Conservation (phyloP, 2,113 vertebrate genomes). For the Trichechus manatus region DNA sequence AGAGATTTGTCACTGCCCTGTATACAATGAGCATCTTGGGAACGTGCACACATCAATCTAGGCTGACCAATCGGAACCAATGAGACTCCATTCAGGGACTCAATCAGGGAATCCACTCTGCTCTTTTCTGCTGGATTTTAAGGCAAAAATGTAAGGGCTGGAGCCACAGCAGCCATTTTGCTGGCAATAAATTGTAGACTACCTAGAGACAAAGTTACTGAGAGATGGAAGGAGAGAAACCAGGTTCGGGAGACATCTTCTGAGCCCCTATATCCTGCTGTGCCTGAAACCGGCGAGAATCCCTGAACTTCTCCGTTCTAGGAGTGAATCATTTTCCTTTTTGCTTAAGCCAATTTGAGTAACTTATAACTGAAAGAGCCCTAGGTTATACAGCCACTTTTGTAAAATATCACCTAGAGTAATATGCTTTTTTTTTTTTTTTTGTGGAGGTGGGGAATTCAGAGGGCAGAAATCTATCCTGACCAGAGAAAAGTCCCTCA, state of each 20-base stretch:
- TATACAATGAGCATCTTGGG: not conserved
- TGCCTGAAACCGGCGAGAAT: not conserved
- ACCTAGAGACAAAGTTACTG: not conserved
- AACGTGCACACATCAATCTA: not conserved
- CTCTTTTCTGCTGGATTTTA: not conserved
- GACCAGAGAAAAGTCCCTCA: not conserved
- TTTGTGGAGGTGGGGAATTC: not conserved
- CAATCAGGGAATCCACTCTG: not conserved
- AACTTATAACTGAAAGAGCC: not conserved
- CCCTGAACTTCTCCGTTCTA: not conserved
- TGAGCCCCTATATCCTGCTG: not conserved
- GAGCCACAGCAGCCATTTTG: not conserved
- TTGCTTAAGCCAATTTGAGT: not conserved
- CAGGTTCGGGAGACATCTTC: not conserved
- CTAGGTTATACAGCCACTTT: not conserved
- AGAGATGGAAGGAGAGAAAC: not conserved
- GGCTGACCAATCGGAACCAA: not conserved
- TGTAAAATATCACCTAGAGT: not conserved
- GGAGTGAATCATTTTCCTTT: not conserved
- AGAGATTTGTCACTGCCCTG: not conserved
- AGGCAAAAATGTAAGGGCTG: not conserved
- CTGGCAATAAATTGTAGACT: not conserved
- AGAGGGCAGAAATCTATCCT: not conserved
- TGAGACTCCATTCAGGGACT: not conserved
- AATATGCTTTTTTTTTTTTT: not conserved